Percentiles rank a stretch among this genome's conserved stretches.
Conservation (phyloP, 2,888 invertebrate species). For the Drosophila kuntzei region DNA sequence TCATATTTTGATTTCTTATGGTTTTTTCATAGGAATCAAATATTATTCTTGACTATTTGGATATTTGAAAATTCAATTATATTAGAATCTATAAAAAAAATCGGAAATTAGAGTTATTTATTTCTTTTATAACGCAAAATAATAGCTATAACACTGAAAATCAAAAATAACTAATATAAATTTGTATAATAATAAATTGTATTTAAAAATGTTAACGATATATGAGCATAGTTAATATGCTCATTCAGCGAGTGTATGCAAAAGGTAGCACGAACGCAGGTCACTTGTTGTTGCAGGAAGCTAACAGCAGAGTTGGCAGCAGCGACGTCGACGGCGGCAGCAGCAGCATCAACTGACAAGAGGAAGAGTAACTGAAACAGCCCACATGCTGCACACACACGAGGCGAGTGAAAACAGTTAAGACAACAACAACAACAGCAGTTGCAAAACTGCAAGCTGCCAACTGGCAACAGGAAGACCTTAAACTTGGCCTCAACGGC, state of each 20-base stretch:
- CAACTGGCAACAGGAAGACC: conserved; percentile 80
- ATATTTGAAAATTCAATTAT: too few species aligned
- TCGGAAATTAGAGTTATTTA: too few species aligned
- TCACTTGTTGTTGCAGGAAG: conserved; percentile 72
- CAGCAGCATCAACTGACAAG: conserved; percentile 46
- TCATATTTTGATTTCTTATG: too few species aligned
- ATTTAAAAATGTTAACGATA: too few species aligned
- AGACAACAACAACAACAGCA: conserved; percentile 64
- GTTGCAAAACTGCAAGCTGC: conserved; percentile 34
- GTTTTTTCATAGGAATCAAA: too few species aligned
- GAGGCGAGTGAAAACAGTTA: conserved; percentile 78
- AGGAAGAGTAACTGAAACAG: conserved; percentile 64
- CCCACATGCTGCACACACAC: conserved; percentile 70
- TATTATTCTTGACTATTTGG: too few species aligned
- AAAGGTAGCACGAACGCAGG: conserved; percentile 66
- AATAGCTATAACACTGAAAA: too few species aligned
- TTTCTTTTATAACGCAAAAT: too few species aligned
- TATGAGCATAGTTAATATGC: conserved; percentile 1
- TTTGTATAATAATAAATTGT: too few species aligned
- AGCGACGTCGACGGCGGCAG: conserved; percentile 11
- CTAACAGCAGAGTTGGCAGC: conserved; percentile 47
- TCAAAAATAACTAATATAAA: too few species aligned
- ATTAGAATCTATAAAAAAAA: too few species aligned
- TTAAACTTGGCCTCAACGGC: conserved; percentile 80
- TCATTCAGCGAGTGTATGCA: conserved; percentile 48